Conservation (phyloP, 2,113 vertebrate species). For the Lepisosteus osseus region DNA sequence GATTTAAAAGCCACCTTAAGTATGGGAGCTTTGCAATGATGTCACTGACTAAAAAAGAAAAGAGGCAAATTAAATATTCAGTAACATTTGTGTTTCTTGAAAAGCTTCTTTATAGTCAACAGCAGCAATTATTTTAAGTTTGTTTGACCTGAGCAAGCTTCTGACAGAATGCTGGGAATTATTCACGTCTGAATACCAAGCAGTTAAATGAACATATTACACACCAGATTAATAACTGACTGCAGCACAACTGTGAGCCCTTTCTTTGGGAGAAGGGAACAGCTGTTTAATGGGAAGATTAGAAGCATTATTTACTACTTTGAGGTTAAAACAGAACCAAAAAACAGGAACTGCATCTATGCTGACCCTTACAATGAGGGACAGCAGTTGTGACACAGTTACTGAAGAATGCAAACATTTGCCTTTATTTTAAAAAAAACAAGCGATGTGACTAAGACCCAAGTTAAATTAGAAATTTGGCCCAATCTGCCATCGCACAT, state of each 20-base stretch:
- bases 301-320: not conserved
- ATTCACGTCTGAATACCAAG: slow-evolving; percentile 11
- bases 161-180: slow-evolving; percentile 7
- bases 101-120: no score
- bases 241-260: not conserved
- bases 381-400: no score
- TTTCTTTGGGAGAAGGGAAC: not conserved
- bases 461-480: no score
- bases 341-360: no score
- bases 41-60: slow-evolving; percentile 14
- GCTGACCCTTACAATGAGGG: no score
- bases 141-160: no score
- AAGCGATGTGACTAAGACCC: no score
- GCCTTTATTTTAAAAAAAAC: no score
- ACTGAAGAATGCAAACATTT: no score
- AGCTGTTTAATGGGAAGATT: slow-evolving; percentile 21
- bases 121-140: no score
- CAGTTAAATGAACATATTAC: slow-evolving; percentile 10
- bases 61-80: slow-evolving; percentile 14
- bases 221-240: slow-evolving; percentile 9
- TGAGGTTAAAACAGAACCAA: no score
- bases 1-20: slow-evolving; percentile 31
- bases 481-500: no score
- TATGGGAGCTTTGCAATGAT: slow-evolving; percentile 23
- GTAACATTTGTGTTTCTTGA: slow-evolving; percentile 16